Evolutionary conservation across 1,140 invertebrate genomes (phyloP).

Genomic region (Lepidurus packardi): DNA sequence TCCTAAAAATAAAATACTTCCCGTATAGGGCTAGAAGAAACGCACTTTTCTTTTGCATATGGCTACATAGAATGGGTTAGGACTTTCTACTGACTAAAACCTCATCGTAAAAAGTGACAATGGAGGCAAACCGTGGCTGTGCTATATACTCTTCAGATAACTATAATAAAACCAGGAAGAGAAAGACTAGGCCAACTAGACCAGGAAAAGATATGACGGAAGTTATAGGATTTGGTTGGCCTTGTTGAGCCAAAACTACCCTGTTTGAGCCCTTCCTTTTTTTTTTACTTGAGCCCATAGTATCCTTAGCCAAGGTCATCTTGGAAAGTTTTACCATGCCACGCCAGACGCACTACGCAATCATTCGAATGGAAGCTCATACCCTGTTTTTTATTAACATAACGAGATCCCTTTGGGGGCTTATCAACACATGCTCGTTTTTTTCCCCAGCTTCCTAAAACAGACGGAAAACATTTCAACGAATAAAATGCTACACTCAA

Average conservation of each 20-base stretch:
- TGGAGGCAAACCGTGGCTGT: too few relatives aligned
- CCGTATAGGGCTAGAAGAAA: not conserved
- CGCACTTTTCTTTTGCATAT: constrained; percentile 1
- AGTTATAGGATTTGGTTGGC: constrained; percentile 15
- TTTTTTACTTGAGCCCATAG: not conserved
- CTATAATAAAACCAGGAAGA: constrained; percentile 10
- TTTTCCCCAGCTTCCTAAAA: not conserved
- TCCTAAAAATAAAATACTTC: not conserved
- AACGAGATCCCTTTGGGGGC: not conserved
- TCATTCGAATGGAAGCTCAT: not conserved
- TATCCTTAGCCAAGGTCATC: not conserved
- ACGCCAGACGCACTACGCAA: not conserved
- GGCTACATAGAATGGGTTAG: too few relatives aligned
- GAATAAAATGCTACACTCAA: not conserved
- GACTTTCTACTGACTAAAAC: too few relatives aligned
- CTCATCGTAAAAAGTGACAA: too few relatives aligned
- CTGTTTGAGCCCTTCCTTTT: constrained; percentile 6
- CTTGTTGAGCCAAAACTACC: not conserved
- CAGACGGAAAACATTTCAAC: not conserved
- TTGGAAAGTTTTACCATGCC: not conserved
- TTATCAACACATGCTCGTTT: not conserved
- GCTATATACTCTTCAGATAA: too few relatives aligned
- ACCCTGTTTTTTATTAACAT: not conserved
- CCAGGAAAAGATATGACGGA: constrained; percentile 10
- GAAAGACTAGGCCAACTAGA: not conserved